A percentile compares a stretch with the other conserved stretches of the same genome.
Conservation (phyloP, 2,888 invertebrate species). For the Piscicola geometra region DNA sequence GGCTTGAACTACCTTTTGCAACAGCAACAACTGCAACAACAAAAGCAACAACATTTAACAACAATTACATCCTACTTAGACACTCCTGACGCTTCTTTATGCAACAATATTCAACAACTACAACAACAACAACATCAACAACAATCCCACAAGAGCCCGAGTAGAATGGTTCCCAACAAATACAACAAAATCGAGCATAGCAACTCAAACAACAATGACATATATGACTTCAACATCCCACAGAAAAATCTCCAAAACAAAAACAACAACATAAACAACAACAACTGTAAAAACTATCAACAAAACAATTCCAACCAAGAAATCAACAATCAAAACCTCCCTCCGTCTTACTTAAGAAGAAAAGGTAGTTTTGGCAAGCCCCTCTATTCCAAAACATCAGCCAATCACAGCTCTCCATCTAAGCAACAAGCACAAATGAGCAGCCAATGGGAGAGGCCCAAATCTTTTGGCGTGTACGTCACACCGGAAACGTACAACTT, state of each 20-base stretch:
- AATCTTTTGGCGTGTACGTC: not conserved
- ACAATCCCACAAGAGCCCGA: not conserved
- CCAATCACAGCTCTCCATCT: not conserved
- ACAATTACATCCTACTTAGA: no score
- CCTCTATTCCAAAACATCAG: not conserved
- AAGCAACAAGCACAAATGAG: no score
- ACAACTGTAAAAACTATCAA: not conserved
- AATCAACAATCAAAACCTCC: not conserved
- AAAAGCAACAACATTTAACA: not conserved
- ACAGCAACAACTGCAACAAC: conserved; percentile 25
- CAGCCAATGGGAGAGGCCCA: not conserved
- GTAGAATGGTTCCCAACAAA: not conserved
- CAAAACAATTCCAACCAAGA: not conserved
- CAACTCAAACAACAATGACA: not conserved
- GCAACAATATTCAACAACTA: conserved; percentile 13
- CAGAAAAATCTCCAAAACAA: not conserved
- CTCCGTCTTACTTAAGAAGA: not conserved
- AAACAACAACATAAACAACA: not conserved
- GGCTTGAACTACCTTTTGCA: conserved; percentile 25
- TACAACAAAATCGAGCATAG: conserved; percentile 8
- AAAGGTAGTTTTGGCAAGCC: not conserved
- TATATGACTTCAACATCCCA: not conserved
- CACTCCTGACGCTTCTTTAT: not conserved
- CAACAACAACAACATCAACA: conserved; percentile 22
- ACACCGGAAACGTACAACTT: not conserved